Conservation (phyloP, 2,797 vertebrate species). For the Lates japonicus region DNA sequence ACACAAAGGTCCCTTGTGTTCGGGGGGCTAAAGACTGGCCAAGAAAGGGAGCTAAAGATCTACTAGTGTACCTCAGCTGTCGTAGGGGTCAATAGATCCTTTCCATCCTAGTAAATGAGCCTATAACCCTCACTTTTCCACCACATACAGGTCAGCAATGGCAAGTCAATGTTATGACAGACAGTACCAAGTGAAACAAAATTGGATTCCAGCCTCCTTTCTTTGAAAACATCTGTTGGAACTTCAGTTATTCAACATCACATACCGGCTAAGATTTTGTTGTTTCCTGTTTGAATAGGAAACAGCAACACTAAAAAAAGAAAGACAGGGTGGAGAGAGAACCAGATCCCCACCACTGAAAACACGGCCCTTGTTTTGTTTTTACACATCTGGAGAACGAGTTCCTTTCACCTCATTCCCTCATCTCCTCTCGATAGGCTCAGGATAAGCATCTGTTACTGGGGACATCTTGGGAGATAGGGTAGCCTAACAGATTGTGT, state of each 20-base stretch:
- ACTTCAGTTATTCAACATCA: conserved; percentile 52
- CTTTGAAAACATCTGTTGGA: conserved; percentile 51
- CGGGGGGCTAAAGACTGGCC: conserved; percentile 74
- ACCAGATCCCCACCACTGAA: conserved; percentile 37
- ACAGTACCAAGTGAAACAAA: conserved; percentile 41
- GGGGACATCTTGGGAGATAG: conserved; percentile 68
- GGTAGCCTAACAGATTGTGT: conserved; percentile 72
- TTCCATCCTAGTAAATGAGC: conserved; percentile 68
- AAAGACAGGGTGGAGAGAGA: conserved; percentile 36
- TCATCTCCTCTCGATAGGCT: conserved; percentile 62
- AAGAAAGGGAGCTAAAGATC: conserved; percentile 79
- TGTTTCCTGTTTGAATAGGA: conserved; percentile 57
- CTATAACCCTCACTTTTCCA: conserved; percentile 48
- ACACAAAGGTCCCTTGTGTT: conserved; percentile 82
- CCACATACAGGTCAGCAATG: conserved; percentile 53
- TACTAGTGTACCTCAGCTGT: conserved; percentile 84
- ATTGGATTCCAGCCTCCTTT: conserved; percentile 34
- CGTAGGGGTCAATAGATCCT: conserved; percentile 78
- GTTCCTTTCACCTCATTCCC: conserved; percentile 63
- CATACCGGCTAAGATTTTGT: conserved; percentile 39
- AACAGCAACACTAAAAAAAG: conserved; percentile 29
- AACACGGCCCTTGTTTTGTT: conserved; percentile 69
- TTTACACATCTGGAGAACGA: conserved; percentile 75
- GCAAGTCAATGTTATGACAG: conserved; percentile 67
- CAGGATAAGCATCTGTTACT: conserved; percentile 81